Conservation (phyloP, 2,113 vertebrate genomes). For the Clarias magur region DNA sequence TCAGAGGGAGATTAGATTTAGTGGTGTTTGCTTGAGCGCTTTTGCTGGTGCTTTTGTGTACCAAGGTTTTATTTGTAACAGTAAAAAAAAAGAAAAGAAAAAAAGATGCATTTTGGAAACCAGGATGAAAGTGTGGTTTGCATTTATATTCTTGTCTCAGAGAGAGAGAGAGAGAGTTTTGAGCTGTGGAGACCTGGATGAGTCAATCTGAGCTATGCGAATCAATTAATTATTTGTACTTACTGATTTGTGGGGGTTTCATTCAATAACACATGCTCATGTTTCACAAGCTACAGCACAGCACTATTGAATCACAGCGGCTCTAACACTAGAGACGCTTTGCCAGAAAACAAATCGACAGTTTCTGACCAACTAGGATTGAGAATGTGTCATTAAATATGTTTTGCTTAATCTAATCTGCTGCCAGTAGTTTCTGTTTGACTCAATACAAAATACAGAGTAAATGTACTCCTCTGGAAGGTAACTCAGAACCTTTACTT, state of each 20-base stretch:
- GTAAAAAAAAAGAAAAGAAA: neutral
- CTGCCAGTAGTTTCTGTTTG: too few species aligned
- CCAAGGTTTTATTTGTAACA: neutral
- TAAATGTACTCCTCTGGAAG: too few species aligned
- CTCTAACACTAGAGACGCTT: too few species aligned
- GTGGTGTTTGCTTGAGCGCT: neutral
- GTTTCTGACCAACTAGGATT: neutral
- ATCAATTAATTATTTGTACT: neutral
- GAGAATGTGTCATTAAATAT: neutral
- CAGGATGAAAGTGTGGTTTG: neutral
- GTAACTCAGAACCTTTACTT: too few species aligned
- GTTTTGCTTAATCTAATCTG: too few species aligned
- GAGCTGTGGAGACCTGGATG: neutral
- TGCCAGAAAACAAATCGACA: too few species aligned
- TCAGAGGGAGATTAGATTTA: conserved; percentile 5
- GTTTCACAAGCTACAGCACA: neutral
- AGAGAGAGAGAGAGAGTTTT: neutral
- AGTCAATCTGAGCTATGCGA: neutral
- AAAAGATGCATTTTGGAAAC: neutral
- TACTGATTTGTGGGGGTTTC: neutral
- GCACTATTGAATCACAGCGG: neutral
- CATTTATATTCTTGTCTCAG: neutral
- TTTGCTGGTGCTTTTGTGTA: neutral
- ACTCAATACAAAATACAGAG: too few species aligned
- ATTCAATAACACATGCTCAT: neutral